Evolutionary conservation across 2,888 invertebrate genomes (phyloP).

Genomic region (Nysson spinosus): DNA sequence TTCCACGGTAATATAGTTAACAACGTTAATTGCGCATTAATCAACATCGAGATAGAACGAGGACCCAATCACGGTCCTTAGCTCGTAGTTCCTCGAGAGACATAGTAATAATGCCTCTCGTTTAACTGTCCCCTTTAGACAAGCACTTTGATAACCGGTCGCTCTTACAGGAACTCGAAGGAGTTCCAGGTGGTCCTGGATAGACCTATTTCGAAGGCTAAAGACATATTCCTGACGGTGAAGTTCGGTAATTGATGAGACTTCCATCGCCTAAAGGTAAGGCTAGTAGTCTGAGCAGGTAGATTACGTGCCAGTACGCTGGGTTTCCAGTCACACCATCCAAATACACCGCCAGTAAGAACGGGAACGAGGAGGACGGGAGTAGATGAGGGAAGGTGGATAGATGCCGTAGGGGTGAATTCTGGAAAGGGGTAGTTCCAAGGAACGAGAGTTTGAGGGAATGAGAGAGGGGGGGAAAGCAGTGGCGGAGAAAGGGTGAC

Average conservation of each 20-base stretch:
- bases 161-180: slow-evolving; percentile 16
- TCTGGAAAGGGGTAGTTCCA: slow-evolving; percentile 13
- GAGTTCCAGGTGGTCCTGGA: slow-evolving; percentile 21
- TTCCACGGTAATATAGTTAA: slow-evolving; percentile 27
- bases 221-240: slow-evolving; percentile 21
- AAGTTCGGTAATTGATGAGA: slow-evolving; percentile 62
- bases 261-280: slow-evolving; percentile 21
- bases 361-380: slow-evolving; percentile 29
- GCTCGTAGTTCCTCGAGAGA: not conserved
- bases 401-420: slow-evolving; percentile 26
- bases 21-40: slow-evolving; percentile 23
- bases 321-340: slow-evolving; percentile 12
- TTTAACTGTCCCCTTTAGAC: not conserved
- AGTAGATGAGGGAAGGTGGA: slow-evolving; percentile 20
- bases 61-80: slow-evolving; percentile 17
- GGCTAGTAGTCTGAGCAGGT: slow-evolving; percentile 28
- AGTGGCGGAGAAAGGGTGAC: not conserved
- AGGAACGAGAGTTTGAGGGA: slow-evolving; percentile 9
- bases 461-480: not conserved
- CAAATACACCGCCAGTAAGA: not conserved
- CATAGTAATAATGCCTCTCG: too few species aligned
- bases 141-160: slow-evolving; percentile 35
- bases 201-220: slow-evolving; percentile 30
- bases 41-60: too few species aligned
- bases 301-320: slow-evolving; percentile 35